Percentiles rank a stretch among this genome's conserved stretches.
Evolutionary conservation across 2,797 vertebrate species (phyloP).

Genomic region (Octomys mimax): DNA sequence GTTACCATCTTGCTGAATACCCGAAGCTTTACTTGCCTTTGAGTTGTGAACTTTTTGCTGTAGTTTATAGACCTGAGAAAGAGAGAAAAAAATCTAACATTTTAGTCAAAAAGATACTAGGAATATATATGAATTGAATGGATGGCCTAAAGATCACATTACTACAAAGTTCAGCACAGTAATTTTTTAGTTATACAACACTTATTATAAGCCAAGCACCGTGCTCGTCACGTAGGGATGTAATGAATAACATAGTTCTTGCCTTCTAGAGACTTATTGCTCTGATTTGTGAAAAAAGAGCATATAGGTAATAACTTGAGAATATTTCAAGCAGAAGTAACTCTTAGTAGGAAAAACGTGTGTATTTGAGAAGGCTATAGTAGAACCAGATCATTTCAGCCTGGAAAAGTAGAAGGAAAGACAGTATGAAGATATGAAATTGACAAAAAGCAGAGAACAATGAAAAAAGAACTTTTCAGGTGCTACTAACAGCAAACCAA

Average conservation of each 20-base stretch:
- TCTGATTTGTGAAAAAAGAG: neutral
- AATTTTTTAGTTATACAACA: constrained; percentile 36
- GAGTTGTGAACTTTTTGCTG: constrained; percentile 86
- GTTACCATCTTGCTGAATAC: constrained; percentile 74
- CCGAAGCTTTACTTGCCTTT: constrained; percentile 77
- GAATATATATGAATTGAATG: neutral
- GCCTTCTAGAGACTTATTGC: neutral
- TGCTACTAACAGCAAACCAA: constrained; percentile 33
- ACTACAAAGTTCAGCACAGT: constrained; percentile 14
- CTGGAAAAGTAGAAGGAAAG: neutral
- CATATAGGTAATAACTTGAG: neutral
- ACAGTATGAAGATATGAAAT: neutral
- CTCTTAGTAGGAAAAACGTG: neutral
- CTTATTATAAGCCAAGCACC: neutral
- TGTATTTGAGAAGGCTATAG: constrained; percentile 18
- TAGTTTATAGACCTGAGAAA: constrained; percentile 91
- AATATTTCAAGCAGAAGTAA: neutral
- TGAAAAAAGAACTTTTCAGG: neutral
- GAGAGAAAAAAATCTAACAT: constrained; percentile 51
- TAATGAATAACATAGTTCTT: neutral
- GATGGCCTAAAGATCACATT: constrained; percentile 43
- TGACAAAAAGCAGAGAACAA: neutral
- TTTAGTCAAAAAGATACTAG: constrained; percentile 58
- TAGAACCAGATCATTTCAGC: neutral
- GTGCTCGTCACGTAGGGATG: neutral